Evolutionary conservation across 2,113 vertebrate genomes (phyloP).

Genomic region (Pteronura brasiliensis): DNA sequence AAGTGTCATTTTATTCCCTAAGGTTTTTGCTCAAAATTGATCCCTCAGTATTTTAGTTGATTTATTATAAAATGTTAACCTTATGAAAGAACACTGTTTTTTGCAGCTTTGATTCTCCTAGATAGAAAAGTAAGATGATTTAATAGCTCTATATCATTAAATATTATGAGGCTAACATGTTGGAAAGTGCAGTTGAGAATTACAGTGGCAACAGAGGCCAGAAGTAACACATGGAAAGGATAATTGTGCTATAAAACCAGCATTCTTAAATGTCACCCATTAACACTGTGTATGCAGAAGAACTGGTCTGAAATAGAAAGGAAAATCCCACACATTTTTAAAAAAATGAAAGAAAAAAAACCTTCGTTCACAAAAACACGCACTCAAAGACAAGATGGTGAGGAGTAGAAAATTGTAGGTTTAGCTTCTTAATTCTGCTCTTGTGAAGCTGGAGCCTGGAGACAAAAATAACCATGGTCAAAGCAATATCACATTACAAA

Average conservation of each 20-base stretch:
- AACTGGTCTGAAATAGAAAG: conserved; percentile 31
- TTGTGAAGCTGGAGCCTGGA: neutral
- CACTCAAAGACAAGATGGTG: conserved; percentile 20
- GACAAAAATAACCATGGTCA: neutral
- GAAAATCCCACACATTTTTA: conserved; percentile 12
- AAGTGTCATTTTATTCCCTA: neutral
- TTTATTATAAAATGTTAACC: neutral
- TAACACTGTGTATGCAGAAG: neutral
- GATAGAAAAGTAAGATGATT: conserved; percentile 37
- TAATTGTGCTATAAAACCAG: conserved; percentile 13
- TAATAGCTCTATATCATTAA: conserved; percentile 41
- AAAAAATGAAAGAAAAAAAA: neutral
- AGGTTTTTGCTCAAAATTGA: neutral
- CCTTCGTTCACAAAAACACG: neutral
- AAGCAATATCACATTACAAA: neutral
- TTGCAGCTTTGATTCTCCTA: conserved; percentile 29
- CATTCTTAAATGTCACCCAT: conserved; percentile 33
- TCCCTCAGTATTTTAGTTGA: neutral
- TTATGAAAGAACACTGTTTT: conserved; percentile 18
- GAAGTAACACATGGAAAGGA: neutral
- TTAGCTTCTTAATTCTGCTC: conserved; percentile 15
- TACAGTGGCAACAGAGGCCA: neutral
- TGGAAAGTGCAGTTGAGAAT: conserved; percentile 33
- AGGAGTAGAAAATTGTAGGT: conserved; percentile 51
- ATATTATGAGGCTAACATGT: neutral